Base-by-base conservation (phyloP, 2,888 invertebrate genomes). In the Emmelina monodactyla region DNA sequence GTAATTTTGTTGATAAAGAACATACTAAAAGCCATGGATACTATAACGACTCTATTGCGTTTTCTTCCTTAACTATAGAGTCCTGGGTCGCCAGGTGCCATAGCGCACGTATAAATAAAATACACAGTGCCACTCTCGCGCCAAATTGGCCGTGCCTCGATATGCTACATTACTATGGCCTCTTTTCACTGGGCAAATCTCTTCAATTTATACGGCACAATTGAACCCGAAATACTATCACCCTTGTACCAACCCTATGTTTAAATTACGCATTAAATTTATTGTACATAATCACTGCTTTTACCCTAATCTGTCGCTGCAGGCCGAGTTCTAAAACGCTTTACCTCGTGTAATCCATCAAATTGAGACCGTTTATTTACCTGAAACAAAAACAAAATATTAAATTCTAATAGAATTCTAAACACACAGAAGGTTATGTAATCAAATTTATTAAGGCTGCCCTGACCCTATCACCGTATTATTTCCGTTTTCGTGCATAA, bases 101-200 rank as follows among this genome's bases (percentile, higher is more conserved):
- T 47, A 42, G 52, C 53, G 56, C 25, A 25, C 25, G 25, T n/a
- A 62, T 62, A 63, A 65, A 71, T 67, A 64, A 65, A 63, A 58
- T 61, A 59, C 55, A 53, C 53, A 58, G 53, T 53, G 58, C 55
- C 56, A 60, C 65, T 63, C 62, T 58, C 62, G 56, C 57, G 62
- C 71, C 67, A 75, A 76, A 76, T 75, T 75, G 71, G 56, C 72
- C 71, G 64, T 70, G 66, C 67, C 62, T 58, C 63, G 60, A 71
- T 66, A 63, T 58, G 56, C 56, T 61, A 62, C 69, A 73, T 70
- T 65, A 59, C 65, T 68, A 70, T 53, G 71, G 70, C 58, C 51
- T 64, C 66, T 30, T 51, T 49, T 70, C 72, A 65, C 62, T 66
- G 67, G 66, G 66, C 55, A 75, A 75, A 76, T 69, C 71, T 61